phyloP scores from a whole-genome alignment of 2,888 invertebrate species.

The Thera britannica region DNA sequence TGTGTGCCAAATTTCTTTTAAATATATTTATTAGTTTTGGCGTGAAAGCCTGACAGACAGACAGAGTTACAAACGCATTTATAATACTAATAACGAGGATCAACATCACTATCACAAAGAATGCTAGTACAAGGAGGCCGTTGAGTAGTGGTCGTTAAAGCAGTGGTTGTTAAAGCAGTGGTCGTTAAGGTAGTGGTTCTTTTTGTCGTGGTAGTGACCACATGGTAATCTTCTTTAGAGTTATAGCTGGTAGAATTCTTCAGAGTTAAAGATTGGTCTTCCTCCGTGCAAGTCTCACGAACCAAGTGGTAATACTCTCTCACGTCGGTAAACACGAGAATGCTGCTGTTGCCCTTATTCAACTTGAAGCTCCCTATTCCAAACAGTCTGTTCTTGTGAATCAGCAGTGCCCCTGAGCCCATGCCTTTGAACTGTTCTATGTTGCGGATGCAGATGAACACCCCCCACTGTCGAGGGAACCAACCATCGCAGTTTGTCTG shows the following conservation, averaged over 20 bases:
- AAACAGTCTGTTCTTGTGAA: constrained; percentile 7
- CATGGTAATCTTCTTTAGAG: neutral
- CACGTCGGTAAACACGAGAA: constrained; percentile 30
- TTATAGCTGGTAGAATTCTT: neutral
- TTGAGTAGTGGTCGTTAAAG: too few relatives aligned
- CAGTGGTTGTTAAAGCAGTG: too few relatives aligned
- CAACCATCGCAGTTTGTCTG: constrained; percentile 21
- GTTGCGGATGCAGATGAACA: constrained; percentile 27
- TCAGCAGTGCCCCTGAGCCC: constrained; percentile 28
- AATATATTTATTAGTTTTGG: too few relatives aligned
- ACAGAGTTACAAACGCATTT: too few relatives aligned
- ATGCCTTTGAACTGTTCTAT: constrained; percentile 15
- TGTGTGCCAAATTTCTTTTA: too few relatives aligned
- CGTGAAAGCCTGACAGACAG: too few relatives aligned
- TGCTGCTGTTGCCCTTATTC: constrained; percentile 19
- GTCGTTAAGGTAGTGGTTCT: too few relatives aligned
- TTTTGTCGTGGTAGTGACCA: neutral
- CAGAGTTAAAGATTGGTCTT: constrained; percentile 1
- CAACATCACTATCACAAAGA: too few relatives aligned
- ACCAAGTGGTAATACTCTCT: constrained; percentile 16
- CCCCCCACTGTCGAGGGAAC: constrained; percentile 35
- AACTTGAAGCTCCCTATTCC: constrained; percentile 27
- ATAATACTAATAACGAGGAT: too few relatives aligned
- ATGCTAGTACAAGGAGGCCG: too few relatives aligned
- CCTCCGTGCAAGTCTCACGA: constrained; percentile 1